These are phyloP conservation scores for Hypotaenidia philippensis DNA, from an alignment of 2,797 vertebrate species.

Conservation along the genomic window DNA sequence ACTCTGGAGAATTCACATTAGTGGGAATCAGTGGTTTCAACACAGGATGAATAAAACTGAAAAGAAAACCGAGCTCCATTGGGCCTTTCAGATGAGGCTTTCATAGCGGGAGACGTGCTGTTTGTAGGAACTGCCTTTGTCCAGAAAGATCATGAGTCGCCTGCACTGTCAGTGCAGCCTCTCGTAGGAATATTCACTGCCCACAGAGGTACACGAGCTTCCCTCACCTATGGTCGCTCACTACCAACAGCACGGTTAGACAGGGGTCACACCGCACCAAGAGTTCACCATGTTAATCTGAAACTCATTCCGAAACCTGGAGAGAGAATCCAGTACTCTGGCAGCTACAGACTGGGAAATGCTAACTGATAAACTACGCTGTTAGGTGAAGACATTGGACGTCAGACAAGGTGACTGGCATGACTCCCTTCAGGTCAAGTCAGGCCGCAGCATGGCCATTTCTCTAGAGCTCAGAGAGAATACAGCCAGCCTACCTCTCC, in stretches of 20 bases:
- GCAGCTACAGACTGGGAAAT: not conserved
- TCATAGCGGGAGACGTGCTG: not conserved
- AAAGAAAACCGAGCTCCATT: not conserved
- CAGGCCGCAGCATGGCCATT: not conserved
- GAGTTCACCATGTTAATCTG: not conserved
- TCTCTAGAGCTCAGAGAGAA: not conserved
- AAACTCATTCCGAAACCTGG: not conserved
- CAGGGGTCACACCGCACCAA: not conserved
- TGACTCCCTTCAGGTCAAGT: not conserved
- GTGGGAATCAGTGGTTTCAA: not conserved
- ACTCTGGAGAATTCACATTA: not conserved
- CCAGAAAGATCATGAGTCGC: not conserved
- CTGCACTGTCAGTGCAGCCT: not conserved
- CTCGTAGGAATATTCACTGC: not conserved
- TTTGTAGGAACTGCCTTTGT: not conserved
- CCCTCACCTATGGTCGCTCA: rapidly evolving
- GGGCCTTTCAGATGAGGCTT: not conserved
- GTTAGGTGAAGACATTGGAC: not conserved
- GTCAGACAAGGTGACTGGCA: not conserved
- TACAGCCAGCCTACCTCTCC: not conserved
- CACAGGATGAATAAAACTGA: not conserved
- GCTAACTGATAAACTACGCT: not conserved
- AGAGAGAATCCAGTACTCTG: not conserved
- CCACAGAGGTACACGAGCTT: not conserved
- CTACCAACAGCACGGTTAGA: rapidly evolving